Evolutionary conservation across 2,888 invertebrate species (phyloP), one percentile per base, ranked within the genome.

Genomic region (Stratiomys singularior): DNA sequence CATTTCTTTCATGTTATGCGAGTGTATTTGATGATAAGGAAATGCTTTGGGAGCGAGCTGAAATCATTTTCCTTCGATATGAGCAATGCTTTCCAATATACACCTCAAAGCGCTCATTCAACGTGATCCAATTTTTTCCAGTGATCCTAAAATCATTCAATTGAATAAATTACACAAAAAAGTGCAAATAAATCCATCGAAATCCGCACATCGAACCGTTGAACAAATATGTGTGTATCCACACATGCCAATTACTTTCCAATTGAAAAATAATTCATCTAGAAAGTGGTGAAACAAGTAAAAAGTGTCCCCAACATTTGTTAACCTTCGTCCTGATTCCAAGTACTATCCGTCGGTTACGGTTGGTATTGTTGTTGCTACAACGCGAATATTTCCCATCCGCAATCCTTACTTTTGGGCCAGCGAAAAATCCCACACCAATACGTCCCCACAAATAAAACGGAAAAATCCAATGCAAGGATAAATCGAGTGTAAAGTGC

Each of bases 191-290:
- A 11, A 60, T 60, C 25, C 9, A 21, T 11, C 23, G 9, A 21
- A 13, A 60, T 56, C 56, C 21, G 21, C 56, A 56, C 11, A 23
- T 60, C 23, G 23, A 21, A 25, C 23, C 13, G 25, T 60, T 3
- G 5, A 37, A 37, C 37, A 37, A 37, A 64, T 28, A 72, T 25
- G 52, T 37, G 25, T 64, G 37, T 72, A 64, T 67, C 77, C 79
- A 72, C 79, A 79, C 74, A 79, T 56, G 72, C 77, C 79, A 79
- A 79, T 79, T 77, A 79, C 76, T 77, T 74, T 69, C 78, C 78
- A 79, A 79, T 78, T 78, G 78, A 76, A 78, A 78, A 79, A 78
- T 78, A 78, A 79, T 78, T 77, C 79, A 78, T 76, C 63, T 78
- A 64, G 72, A 79, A 79, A 72, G 63, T 30, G 58, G 58, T 56